Evolutionary conservation across 2,113 vertebrate species (phyloP).

Genomic region (Eublepharis macularius): DNA sequence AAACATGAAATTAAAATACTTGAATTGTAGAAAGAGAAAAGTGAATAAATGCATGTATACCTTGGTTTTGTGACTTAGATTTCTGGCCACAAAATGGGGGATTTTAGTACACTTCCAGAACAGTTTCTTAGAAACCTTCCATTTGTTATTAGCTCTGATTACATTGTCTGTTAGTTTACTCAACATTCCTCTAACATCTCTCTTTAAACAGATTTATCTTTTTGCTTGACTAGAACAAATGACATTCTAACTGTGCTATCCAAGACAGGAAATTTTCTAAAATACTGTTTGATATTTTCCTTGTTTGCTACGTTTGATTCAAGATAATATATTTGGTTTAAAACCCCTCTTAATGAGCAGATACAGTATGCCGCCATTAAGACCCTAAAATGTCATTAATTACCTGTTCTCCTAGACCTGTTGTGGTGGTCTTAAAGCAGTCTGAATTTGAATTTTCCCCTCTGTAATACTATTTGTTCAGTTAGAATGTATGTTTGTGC

Average conservation of each 20-base stretch:
- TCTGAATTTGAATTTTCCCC: constrained; percentile 12
- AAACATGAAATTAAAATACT: too few relatives aligned
- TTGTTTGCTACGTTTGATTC: background rate
- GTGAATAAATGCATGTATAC: background rate
- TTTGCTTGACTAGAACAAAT: background rate
- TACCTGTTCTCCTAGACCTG: constrained; percentile 2
- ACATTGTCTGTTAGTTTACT: background rate
- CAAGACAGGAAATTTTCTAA: background rate
- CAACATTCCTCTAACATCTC: background rate
- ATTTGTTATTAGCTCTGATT: background rate
- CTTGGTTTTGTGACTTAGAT: background rate
- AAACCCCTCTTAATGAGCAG: background rate
- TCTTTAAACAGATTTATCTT: background rate
- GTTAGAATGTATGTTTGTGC: background rate
- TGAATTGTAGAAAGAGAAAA: too few relatives aligned
- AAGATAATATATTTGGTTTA: background rate
- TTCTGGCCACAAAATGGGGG: background rate
- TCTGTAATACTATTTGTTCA: background rate
- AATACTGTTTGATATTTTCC: background rate
- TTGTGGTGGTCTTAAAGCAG: background rate
- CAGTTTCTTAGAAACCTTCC: background rate
- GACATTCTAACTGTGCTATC: constrained; percentile 14
- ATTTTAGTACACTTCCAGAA: background rate
- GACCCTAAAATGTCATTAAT: background rate
- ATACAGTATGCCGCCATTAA: background rate